A percentile compares a stretch with the other conserved stretches of the same genome.
These are phyloP conservation scores for Melanotaenia boesemani DNA, from an alignment of 2,797 vertebrate genomes.

Conservation along the genomic window DNA sequence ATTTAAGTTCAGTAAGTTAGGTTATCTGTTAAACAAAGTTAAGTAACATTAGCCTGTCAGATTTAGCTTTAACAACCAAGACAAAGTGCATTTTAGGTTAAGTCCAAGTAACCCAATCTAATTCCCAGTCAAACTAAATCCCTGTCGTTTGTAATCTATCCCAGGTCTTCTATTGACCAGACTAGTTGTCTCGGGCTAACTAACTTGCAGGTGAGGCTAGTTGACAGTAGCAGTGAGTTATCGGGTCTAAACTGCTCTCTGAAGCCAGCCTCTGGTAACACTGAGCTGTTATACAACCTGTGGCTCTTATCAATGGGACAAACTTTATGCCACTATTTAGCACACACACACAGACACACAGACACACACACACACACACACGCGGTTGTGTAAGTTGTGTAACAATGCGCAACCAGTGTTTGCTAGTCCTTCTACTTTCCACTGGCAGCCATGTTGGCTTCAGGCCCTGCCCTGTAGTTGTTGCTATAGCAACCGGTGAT, in stretches of 20 bases:
- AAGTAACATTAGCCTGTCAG: background rate
- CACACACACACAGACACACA: constrained; percentile 19
- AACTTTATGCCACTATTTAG: constrained; percentile 62
- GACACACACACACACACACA: constrained; percentile 1
- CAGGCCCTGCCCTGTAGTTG: constrained; percentile 10
- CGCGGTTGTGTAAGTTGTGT: constrained; percentile 63
- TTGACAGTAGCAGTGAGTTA: constrained; percentile 24
- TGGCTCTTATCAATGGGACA: constrained; percentile 71
- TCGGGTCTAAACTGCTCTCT: constrained; percentile 34
- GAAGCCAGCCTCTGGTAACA: constrained; percentile 37
- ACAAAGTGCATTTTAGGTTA: background rate
- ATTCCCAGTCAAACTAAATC: background rate
- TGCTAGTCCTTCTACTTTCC: constrained; percentile 47
- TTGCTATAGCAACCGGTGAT: constrained; percentile 39
- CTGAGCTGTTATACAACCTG: constrained; percentile 64
- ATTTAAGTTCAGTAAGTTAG: background rate
- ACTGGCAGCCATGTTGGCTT: constrained; percentile 52
- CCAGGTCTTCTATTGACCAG: constrained; percentile 30
- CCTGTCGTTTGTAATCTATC: background rate
- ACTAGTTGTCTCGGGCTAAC: constrained; percentile 31
- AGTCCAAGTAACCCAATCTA: background rate
- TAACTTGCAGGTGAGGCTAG: constrained; percentile 22
- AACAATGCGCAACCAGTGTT: constrained; percentile 50
- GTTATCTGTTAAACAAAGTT: background rate
- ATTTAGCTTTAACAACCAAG: background rate